Conservation (phyloP, 2,797 vertebrate genomes). For the Atherinosoma microstoma region DNA sequence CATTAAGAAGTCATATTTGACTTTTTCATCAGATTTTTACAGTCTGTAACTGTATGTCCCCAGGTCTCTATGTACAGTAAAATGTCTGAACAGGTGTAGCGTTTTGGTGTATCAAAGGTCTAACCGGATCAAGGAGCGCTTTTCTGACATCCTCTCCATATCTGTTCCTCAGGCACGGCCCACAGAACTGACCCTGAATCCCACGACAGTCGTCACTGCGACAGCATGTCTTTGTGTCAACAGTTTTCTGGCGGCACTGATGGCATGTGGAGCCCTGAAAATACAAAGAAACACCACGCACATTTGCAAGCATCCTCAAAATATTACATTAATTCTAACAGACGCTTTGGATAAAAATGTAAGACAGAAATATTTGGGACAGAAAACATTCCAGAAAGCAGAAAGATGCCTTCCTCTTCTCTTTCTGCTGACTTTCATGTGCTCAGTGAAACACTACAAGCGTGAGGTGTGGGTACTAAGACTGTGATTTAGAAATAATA, state of each 20-base stretch:
- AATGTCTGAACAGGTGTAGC: background rate
- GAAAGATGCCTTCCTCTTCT: too few relatives aligned
- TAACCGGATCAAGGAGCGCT: constrained; percentile 83
- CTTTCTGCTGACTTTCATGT: background rate
- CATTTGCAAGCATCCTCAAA: background rate
- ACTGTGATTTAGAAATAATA: too few relatives aligned
- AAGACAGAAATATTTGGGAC: too few relatives aligned
- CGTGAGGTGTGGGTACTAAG: background rate
- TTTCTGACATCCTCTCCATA: constrained; percentile 84
- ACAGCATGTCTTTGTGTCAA: constrained; percentile 85
- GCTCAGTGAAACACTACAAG: background rate
- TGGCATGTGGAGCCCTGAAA: constrained; percentile 85
- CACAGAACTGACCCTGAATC: constrained; percentile 86
- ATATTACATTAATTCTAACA: background rate
- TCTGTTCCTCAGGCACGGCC: constrained; percentile 85
- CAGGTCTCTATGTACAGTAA: background rate
- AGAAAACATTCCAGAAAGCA: background rate
- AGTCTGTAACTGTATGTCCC: background rate
- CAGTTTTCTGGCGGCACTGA: constrained; percentile 86
- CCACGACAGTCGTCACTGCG: constrained; percentile 79
- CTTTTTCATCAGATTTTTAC: background rate
- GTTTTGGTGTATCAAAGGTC: constrained; percentile 21
- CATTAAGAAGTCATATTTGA: background rate
- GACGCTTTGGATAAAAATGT: too few relatives aligned
- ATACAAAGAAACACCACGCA: constrained; percentile 1